Base-by-base conservation (phyloP, 2,797 vertebrate genomes). In the Lycodopsis pacificus region DNA sequence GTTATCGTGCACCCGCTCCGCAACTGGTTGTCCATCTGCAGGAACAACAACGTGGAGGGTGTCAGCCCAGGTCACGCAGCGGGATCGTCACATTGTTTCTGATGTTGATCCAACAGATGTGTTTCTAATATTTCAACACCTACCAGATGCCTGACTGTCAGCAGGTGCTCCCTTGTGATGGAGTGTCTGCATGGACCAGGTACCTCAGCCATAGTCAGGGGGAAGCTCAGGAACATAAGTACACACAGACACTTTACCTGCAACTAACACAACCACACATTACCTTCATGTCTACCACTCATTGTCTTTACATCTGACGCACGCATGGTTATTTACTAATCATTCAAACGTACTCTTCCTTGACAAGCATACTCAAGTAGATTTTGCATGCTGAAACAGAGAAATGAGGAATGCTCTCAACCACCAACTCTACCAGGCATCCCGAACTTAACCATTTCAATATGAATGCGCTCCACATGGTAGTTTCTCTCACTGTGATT, bases 211-310 rank as follows among this genome's bases (percentile, higher is more conserved):
- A 95, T 93, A 65, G 90, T 91, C 66, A 95, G 83, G 65, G 92
- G 93, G 82, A 96, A 88, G 90, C 91, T 95, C 94, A 96, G 91
- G 86, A 95, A 93, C 87, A 96, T 77, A 77, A 95, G 89, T 84
- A 96, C 90, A 90, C 93, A 95, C 90, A 95, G 92, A 92, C 91
- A 94, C 92, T 93, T 95, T 84, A 94, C 94, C 95, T 96, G 92
- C 88, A 95, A 92, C 86, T 79, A 80, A 88, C 51, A 92, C 57
- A 88, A 66, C 11, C 12, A 30, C 4, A 65, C 1, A 49, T 83
- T 22, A 82, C 64, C 13, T 19, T 61, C 4, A 61, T 1, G 34
- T 42, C 49, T 80, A n/a, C 10, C 12, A n/a, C 13, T 57, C 0
- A 57, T 72, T 49, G 76, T 61, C 17, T 36, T 70, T 3, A 40